Evolutionary conservation across 2,888 invertebrate genomes (phyloP).

Genomic region (Crioceris asparagi): DNA sequence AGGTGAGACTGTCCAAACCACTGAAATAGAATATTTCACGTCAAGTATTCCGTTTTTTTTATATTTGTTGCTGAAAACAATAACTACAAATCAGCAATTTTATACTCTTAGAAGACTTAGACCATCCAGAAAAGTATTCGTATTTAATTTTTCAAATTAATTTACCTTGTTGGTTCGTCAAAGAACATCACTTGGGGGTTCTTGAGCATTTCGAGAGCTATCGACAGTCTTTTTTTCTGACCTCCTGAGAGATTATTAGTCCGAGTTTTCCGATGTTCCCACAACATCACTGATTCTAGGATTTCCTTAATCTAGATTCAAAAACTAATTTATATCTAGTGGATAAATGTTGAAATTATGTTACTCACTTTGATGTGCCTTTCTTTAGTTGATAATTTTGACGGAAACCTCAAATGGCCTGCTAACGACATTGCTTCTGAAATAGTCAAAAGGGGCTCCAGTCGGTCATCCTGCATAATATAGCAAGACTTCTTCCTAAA

Average conservation of each 20-base stretch:
- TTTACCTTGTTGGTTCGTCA: constrained; percentile 73
- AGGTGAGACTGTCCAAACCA: constrained; percentile 70
- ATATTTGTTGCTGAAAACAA: too few relatives aligned
- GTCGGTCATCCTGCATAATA: constrained; percentile 78
- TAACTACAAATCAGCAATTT: too few relatives aligned
- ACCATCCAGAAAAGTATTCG: too few relatives aligned
- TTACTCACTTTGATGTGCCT: constrained; percentile 53
- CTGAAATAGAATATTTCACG: constrained; percentile 44
- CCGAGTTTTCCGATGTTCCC: constrained; percentile 52
- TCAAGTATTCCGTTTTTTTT: too few relatives aligned
- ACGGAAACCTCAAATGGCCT: constrained; percentile 74
- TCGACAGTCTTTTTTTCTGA: constrained; percentile 79
- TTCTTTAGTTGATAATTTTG: constrained; percentile 47
- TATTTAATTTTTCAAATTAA: too few relatives aligned
- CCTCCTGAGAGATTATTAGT: constrained; percentile 75
- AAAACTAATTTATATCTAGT: background rate
- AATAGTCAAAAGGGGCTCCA: constrained; percentile 75
- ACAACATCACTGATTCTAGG: constrained; percentile 63
- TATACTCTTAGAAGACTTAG: too few relatives aligned
- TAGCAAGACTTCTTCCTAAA: constrained; percentile 73
- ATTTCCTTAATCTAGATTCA: constrained; percentile 69
- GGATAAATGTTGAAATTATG: background rate
- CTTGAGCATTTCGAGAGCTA: constrained; percentile 81
- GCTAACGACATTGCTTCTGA: constrained; percentile 78
- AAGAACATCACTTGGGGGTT: constrained; percentile 90